Conservation (phyloP, 2,888 invertebrate species). For the Cyrtodaria siliqua region DNA sequence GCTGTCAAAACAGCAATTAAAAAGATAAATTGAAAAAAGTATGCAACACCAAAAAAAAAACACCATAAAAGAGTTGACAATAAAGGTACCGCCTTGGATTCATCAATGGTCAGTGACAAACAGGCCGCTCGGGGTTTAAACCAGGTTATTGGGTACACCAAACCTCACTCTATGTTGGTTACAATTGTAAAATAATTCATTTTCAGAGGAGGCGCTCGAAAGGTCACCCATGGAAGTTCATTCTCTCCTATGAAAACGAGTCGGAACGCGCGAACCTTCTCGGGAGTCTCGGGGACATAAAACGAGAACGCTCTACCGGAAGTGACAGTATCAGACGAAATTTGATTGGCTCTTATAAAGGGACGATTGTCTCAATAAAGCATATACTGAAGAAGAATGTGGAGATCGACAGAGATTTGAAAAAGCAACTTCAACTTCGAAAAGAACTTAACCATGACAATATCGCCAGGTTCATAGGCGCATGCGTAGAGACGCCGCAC, state of each 20-base stretch:
- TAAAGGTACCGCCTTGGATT: too few species aligned
- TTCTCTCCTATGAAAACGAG: slow-evolving; percentile 61
- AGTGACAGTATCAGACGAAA: slow-evolving; percentile 44
- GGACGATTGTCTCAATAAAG: slow-evolving; percentile 92
- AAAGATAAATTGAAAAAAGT: too few species aligned
- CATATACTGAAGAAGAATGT: slow-evolving; percentile 87
- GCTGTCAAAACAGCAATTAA: too few species aligned
- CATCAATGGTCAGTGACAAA: too few species aligned
- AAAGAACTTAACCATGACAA: slow-evolving; percentile 85
- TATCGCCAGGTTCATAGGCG: slow-evolving; percentile 84
- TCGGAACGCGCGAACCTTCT: slow-evolving; percentile 52
- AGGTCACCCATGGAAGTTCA: slow-evolving; percentile 66
- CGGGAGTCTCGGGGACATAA: slow-evolving; percentile 27
- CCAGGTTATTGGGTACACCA: too few species aligned
- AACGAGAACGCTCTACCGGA: slow-evolving; percentile 31
- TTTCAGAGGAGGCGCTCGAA: slow-evolving; percentile 58
- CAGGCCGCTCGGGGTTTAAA: too few species aligned
- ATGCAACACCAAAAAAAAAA: too few species aligned
- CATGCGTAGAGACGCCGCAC: slow-evolving; percentile 83
- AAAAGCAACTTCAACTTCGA: slow-evolving; percentile 83
- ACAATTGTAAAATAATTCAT: too few species aligned
- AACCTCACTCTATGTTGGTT: too few species aligned
- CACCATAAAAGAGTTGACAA: too few species aligned
- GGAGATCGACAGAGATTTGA: slow-evolving; percentile 81
- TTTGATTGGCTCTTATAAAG: slow-evolving; percentile 80